Evolutionary conservation across 2,113 vertebrate species (phyloP).

Genomic region (Dasypus novemcinctus): DNA sequence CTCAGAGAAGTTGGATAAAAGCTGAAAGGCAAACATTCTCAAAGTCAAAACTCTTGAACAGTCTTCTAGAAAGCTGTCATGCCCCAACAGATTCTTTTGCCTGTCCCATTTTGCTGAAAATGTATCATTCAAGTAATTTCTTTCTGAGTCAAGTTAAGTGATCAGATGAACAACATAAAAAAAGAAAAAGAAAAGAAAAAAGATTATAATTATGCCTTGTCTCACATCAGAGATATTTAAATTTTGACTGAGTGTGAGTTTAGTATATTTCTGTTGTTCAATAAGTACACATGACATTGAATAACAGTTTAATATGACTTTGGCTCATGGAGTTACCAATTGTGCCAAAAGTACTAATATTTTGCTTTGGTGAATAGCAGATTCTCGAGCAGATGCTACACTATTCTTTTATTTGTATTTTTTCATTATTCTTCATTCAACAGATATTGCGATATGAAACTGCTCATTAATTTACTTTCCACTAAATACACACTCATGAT

Average conservation of each 20-base stretch:
- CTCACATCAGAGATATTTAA: constrained; percentile 16
- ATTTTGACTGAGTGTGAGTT: background rate
- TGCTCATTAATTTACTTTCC: constrained; percentile 34
- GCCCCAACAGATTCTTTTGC: background rate
- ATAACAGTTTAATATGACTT: constrained; percentile 15
- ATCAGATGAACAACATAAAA: background rate
- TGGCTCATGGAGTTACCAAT: background rate
- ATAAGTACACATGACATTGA: background rate
- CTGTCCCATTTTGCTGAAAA: background rate
- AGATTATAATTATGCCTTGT: background rate
- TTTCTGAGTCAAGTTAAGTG: background rate
- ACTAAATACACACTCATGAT: background rate
- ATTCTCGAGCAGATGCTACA: background rate
- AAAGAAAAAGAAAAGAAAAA: background rate
- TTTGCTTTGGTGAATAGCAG: constrained; percentile 10
- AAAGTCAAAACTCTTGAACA: background rate
- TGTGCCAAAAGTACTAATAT: background rate
- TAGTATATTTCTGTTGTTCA: background rate
- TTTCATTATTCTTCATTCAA: constrained; percentile 31
- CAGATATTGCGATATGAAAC: background rate
- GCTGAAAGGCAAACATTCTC: background rate
- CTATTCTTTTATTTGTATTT: constrained; percentile 26
- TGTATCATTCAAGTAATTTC: background rate
- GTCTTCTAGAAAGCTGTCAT: background rate
- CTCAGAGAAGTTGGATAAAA: background rate